Percentiles rank a stretch among this genome's conserved stretches.
These are phyloP conservation scores for Oncorhynchus keta DNA, from an alignment of 2,113 vertebrate genomes.

Conservation along the genomic window DNA sequence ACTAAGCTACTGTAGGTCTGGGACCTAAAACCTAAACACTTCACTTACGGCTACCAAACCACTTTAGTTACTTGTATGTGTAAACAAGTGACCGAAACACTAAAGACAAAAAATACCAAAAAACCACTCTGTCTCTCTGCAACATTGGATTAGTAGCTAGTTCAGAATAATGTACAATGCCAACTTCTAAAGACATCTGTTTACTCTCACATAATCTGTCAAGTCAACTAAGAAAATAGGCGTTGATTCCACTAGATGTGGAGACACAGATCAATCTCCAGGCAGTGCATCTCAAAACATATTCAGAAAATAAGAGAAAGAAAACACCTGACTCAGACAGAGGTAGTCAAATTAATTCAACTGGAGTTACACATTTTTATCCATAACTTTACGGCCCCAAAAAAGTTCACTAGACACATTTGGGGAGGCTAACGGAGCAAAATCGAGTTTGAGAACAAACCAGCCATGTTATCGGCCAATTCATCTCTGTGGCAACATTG, in stretches of 20 bases:
- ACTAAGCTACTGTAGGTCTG: too few species aligned
- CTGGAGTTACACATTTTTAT: constrained; percentile 35
- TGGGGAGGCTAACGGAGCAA: constrained; percentile 52
- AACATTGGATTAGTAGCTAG: too few species aligned
- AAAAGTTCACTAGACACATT: constrained; percentile 48
- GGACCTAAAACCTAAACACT: too few species aligned
- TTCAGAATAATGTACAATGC: too few species aligned
- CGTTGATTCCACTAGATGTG: background rate
- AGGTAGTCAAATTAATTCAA: constrained; percentile 48
- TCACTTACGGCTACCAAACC: too few species aligned
- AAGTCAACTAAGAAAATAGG: background rate
- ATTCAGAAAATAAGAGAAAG: constrained; percentile 34
- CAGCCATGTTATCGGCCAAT: constrained; percentile 54
- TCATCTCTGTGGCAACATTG: constrained; percentile 52
- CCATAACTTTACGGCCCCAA: constrained; percentile 44
- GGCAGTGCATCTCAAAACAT: background rate
- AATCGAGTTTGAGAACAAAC: constrained; percentile 62
- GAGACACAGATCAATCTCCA: background rate
- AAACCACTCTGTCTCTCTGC: too few species aligned
- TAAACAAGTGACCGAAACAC: too few species aligned
- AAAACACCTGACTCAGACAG: background rate
- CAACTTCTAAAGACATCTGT: too few species aligned
- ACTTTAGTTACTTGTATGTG: too few species aligned
- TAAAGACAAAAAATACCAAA: too few species aligned
- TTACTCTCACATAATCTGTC: too few species aligned